These are phyloP conservation scores for Noctilio leporinus DNA, from an alignment of 2,113 vertebrate species.

Conservation along the genomic window DNA sequence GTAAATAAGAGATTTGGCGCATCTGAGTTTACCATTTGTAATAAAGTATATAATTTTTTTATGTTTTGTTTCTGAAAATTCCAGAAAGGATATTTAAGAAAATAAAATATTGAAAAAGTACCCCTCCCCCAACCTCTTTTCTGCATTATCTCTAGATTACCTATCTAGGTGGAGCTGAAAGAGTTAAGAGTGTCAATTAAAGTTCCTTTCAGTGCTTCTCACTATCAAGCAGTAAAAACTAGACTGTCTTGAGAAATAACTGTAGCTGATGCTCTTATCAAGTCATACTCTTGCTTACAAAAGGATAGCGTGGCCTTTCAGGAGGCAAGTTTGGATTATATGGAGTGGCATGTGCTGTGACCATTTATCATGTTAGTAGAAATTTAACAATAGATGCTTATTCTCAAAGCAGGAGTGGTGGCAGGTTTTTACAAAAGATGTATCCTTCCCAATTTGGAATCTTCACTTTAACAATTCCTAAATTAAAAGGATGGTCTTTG, in stretches of 20 bases:
- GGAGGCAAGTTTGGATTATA: constrained; percentile 26
- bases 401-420: constrained; percentile 64
- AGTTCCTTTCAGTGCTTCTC: background rate
- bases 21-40: constrained; percentile 99
- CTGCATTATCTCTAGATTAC: constrained; percentile 58
- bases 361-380: constrained; percentile 59
- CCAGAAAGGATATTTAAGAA: constrained; percentile 97
- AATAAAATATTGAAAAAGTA: constrained; percentile 88
- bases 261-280: background rate
- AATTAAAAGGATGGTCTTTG: constrained; percentile 62
- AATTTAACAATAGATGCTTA: constrained; percentile 65
- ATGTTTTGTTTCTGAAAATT: constrained; percentile 91
- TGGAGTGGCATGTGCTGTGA: constrained; percentile 48
- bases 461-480: constrained; percentile 40
- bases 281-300: constrained; percentile 3
- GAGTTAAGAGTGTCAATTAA: constrained; percentile 1
- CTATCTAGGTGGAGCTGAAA: background rate
- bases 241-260: background rate
- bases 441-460: constrained; percentile 57
- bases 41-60: constrained; percentile 96
- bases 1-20: constrained; percentile 97
- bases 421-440: constrained; percentile 47
- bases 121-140: constrained; percentile 70
- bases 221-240: constrained; percentile 25
- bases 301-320: background rate